Percentiles rank a stretch among this genome's conserved stretches.
These are phyloP conservation scores for Steatocranus sp. DNA, from an alignment of 2,797 vertebrate genomes.

Conservation along the genomic window DNA sequence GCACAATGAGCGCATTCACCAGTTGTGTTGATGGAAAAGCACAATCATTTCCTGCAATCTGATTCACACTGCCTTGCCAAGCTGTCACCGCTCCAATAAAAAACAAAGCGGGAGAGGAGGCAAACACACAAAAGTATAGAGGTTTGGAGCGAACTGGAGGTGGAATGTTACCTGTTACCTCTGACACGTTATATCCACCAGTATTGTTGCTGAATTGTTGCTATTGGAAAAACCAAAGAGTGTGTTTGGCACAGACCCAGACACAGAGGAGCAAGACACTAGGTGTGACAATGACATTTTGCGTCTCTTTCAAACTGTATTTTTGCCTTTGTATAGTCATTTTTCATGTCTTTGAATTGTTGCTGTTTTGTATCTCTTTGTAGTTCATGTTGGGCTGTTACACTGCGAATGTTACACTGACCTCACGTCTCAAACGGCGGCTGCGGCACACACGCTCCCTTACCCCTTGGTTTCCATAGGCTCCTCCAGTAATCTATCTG, in stretches of 20 bases:
- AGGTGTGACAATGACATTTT: background rate
- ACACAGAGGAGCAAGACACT: background rate
- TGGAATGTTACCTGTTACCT: background rate
- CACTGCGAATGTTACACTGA: background rate
- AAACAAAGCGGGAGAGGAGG: background rate
- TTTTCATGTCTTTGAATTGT: background rate
- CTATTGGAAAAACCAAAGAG: background rate
- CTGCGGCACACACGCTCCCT: background rate
- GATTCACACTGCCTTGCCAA: conserved; percentile 10
- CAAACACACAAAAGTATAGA: background rate
- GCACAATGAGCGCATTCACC: conserved; percentile 41
- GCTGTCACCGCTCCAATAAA: conserved; percentile 13
- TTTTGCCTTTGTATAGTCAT: background rate
- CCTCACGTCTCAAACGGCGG: background rate
- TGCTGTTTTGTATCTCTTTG: background rate
- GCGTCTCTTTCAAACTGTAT: background rate
- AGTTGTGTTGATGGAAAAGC: conserved; percentile 36
- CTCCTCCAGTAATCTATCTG: background rate
- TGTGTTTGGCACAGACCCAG: background rate
- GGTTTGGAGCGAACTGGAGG: conserved; percentile 6
- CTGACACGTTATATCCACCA: background rate
- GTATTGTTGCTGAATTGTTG: background rate
- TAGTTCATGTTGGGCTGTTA: background rate
- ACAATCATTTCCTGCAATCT: conserved; percentile 45
- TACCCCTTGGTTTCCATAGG: background rate